These are phyloP conservation scores for Tinea semifulvella DNA, from an alignment of 2,888 invertebrate genomes.

Conservation along the genomic window DNA sequence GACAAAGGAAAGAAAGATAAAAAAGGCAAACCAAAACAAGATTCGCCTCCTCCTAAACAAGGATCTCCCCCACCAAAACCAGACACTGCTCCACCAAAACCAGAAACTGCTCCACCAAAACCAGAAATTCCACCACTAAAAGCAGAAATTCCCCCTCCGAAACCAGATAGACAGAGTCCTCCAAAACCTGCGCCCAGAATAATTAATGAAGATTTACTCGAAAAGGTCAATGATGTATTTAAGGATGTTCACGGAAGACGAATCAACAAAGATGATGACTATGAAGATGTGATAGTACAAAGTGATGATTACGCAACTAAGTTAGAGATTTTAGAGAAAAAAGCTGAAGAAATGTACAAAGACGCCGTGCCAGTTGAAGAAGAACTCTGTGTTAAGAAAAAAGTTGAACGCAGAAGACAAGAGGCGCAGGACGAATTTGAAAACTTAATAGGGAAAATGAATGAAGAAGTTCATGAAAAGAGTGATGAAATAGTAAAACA, in stretches of 20 bases:
- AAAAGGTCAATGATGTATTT: conserved; percentile 63
- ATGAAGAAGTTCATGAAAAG: conserved; percentile 6
- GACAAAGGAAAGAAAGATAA: conserved; percentile 20
- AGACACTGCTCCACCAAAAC: conserved; percentile 46
- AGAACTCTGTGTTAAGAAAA: conserved; percentile 7
- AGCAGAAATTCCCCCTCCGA: conserved; percentile 35
- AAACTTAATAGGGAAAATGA: conserved; percentile 27
- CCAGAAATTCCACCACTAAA: conserved; percentile 24
- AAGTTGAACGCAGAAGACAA: conserved; percentile 22
- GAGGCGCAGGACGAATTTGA: conserved; percentile 35
- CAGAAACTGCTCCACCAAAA: conserved; percentile 34
- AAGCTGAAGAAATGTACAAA: conserved; percentile 49
- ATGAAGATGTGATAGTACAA: conserved; percentile 21
- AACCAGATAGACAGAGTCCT: conserved; percentile 39
- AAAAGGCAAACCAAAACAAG: conserved; percentile 17
- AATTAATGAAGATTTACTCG: conserved; percentile 53
- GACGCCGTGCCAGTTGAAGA: conserved; percentile 20
- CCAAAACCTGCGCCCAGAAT: conserved; percentile 55
- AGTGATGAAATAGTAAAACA: conserved; percentile 9
- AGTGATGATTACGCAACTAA: conserved; percentile 48
- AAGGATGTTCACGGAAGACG: conserved; percentile 50
- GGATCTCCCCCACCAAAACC: conserved; percentile 37
- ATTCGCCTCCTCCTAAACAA: conserved; percentile 18
- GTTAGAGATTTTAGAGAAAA: conserved; percentile 53
- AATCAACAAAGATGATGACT: conserved; percentile 38